phyloP scores from a whole-genome alignment of 2,888 invertebrate species.

The Cylindroiulus punctatus region DNA sequence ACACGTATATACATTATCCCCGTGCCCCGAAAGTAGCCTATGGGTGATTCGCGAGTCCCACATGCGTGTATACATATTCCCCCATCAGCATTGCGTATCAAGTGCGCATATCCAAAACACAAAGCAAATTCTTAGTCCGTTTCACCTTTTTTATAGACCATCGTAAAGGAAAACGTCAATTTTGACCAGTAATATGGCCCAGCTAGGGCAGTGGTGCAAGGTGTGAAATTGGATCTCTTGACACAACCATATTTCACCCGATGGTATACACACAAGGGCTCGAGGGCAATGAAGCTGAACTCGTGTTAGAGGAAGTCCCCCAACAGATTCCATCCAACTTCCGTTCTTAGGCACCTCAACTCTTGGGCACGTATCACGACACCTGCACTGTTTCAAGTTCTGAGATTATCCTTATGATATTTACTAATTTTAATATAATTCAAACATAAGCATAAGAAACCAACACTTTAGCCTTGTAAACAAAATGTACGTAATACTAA shows the following conservation, averaged over 20 bases:
- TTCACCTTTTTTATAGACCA: slow-evolving; percentile 47
- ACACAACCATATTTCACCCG: slow-evolving; percentile 45
- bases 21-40: neutral
- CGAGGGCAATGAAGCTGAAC: slow-evolving; percentile 43
- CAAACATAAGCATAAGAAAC: no score
- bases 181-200: slow-evolving; percentile 40
- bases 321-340: slow-evolving; percentile 25
- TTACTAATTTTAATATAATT: no score
- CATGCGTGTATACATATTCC: slow-evolving; percentile 36
- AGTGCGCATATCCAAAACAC: slow-evolving; percentile 24
- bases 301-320: slow-evolving; percentile 29
- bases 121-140: slow-evolving; percentile 47
- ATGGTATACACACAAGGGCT: slow-evolving; percentile 28
- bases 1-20: neutral
- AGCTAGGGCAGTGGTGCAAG: slow-evolving; percentile 45
- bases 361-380: neutral
- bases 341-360: neutral
- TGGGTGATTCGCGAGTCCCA: slow-evolving; percentile 14
- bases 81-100: slow-evolving; percentile 37
- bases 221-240: slow-evolving; percentile 47
- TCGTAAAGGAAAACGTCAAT: slow-evolving; percentile 47
- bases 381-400: neutral
- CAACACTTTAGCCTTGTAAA: no score
- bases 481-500: no score
- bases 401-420: neutral